Conservation (phyloP, 2,888 invertebrate species). For the Hypomecis atomaria region DNA sequence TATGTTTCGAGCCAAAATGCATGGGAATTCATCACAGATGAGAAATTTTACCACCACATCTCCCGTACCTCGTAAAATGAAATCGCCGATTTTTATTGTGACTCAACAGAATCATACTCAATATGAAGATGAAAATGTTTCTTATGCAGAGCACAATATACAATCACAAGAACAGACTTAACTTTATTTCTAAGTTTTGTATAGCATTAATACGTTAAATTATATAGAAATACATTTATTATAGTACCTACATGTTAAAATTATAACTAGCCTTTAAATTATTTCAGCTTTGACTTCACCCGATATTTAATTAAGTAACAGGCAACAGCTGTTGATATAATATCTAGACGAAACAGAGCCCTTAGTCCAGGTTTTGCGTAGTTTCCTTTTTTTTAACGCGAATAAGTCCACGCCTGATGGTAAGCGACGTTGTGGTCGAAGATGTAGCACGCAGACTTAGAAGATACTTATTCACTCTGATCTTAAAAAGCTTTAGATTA, state of each 20-base stretch:
- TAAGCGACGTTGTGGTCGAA: no score
- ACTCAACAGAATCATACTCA: constrained; percentile 57
- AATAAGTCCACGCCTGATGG: no score
- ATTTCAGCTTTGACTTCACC: no score
- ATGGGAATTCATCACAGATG: constrained; percentile 43
- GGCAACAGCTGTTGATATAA: no score
- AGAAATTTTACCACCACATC: constrained; percentile 51
- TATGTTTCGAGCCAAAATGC: constrained; percentile 74
- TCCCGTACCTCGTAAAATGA: constrained; percentile 59
- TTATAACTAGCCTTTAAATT: background rate
- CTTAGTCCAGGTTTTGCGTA: no score
- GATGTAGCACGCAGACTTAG: no score
- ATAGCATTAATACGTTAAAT: background rate
- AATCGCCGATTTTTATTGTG: constrained; percentile 68
- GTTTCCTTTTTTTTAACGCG: no score
- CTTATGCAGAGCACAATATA: constrained; percentile 52
- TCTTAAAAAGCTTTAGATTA: no score
- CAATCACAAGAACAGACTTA: constrained; percentile 40
- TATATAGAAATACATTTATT: background rate
- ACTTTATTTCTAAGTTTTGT: background rate
- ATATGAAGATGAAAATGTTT: constrained; percentile 66
- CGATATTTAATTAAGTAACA: no score
- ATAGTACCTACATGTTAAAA: background rate
- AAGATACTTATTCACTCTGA: no score
- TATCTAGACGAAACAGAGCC: no score